Evolutionary conservation across 1,140 invertebrate species (phyloP), one percentile per base, ranked within the genome.

Genomic region (Atta cephalotes): DNA sequence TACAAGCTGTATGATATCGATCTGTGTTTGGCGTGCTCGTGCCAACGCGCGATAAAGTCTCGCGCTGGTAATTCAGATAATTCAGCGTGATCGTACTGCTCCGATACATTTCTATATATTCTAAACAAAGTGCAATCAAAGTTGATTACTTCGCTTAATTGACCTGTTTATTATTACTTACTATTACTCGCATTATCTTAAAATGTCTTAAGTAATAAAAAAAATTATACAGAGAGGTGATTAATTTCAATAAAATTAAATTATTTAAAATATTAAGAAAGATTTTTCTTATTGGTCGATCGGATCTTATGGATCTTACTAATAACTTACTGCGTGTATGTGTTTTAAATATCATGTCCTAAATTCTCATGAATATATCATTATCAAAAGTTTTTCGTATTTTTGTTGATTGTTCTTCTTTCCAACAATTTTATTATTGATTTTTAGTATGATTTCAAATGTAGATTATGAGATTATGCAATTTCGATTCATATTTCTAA

Each of bases 51-150:
- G 70, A 84, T 84, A 62, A 84, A 74, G 80, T 84, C 80, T 84
- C 39, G 70, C 70, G 56, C 28, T 56, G 39, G 80, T 74, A 84
- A 84, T 84, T 84, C 70, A 84, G 56, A 84, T 84, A 84, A 74
- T 74, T n/a, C 56, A 84, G 45, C 53, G 56, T 74, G 56, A 84
- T 82, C 56, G 35, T 21, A 53, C 60, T 25, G 53, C 68, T 49
- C 18, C 18, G 53, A 62, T 62, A 60, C 39, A 16, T 82, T 82
- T 82, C 53, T 62, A 49, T 62, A 39, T 35, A 62, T 74, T 45
- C 70, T 39, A 65, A 16, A 63, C 4, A 49, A 3, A 56, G 18
- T 21, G 56, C 25, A 74, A 62, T 84, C 39, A 74, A 49, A 62
- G 45, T 25, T 49, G 18, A 31, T 49, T 49, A 39, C 31, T 25